Conservation (phyloP, 2,888 invertebrate genomes). For the Hydraecia micacea region DNA sequence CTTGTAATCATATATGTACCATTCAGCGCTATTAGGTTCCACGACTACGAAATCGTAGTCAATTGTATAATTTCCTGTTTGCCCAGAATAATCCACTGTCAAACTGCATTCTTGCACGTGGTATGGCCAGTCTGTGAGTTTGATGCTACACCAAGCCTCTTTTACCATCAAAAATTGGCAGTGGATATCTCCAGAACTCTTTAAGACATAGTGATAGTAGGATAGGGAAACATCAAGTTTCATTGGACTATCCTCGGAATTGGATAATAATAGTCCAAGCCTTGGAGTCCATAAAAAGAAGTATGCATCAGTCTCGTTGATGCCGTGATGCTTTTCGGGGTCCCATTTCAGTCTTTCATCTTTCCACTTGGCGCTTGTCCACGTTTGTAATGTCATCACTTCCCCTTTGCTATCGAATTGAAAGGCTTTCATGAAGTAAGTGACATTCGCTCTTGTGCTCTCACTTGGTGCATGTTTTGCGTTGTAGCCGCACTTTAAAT, state of each 20-base stretch:
- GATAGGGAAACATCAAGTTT: accelerated
- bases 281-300: slow-evolving; percentile 68
- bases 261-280: slow-evolving; percentile 59
- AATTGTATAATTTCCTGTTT: not conserved
- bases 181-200: slow-evolving; percentile 58
- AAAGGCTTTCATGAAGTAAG: slow-evolving; percentile 69
- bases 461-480: slow-evolving; percentile 15
- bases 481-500: slow-evolving; percentile 31
- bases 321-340: slow-evolving; percentile 64
- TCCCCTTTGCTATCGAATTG: slow-evolving; percentile 65
- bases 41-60: not conserved
- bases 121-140: slow-evolving; percentile 74
- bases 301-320: slow-evolving; percentile 46
- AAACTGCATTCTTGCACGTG: slow-evolving; percentile 71
- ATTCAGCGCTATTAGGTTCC: slow-evolving; percentile 57
- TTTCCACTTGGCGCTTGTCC: slow-evolving; percentile 62
- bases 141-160: slow-evolving; percentile 61
- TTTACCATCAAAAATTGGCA: slow-evolving; percentile 44
- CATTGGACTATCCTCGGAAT: slow-evolving; percentile 41
- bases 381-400: slow-evolving; percentile 63
- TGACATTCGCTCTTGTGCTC: slow-evolving; percentile 47
- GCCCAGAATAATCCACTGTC: slow-evolving; percentile 3
- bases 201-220: slow-evolving; percentile 52
- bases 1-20: slow-evolving; percentile 71
- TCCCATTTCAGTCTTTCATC: slow-evolving; percentile 73